phyloP scores from a whole-genome alignment of 1,140 invertebrate species.

The Heliconius eleuchia region DNA sequence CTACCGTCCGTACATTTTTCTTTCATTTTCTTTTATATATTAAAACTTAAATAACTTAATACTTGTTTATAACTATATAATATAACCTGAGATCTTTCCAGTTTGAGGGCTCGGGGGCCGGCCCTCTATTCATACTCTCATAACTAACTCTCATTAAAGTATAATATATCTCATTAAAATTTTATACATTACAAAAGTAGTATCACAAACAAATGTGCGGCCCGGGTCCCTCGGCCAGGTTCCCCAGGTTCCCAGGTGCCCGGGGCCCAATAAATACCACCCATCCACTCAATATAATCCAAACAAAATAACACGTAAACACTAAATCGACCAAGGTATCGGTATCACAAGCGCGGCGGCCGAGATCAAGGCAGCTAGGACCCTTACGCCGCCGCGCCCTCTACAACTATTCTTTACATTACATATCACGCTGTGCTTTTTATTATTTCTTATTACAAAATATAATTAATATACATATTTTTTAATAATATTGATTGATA shows the following conservation, averaged over 20 bases:
- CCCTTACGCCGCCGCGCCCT: slow-evolving; percentile 67
- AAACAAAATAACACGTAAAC: slow-evolving; percentile 78
- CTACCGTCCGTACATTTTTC: slow-evolving; percentile 47
- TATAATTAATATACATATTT: slow-evolving; percentile 79
- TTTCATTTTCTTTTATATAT: slow-evolving; percentile 54
- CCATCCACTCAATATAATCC: slow-evolving; percentile 62
- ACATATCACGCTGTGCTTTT: slow-evolving; percentile 78
- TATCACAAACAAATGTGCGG: slow-evolving; percentile 81
- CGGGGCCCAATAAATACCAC: slow-evolving; percentile 74
- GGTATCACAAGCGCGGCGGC: slow-evolving; percentile 71
- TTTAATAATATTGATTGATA: slow-evolving; percentile 73
- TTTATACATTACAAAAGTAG: slow-evolving; percentile 81
- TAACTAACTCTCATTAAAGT: slow-evolving; percentile 56
- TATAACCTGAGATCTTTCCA: slow-evolving; percentile 80
- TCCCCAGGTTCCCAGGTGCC: background rate
- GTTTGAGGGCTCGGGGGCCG: slow-evolving; percentile 52
- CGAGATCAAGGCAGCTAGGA: slow-evolving; percentile 70
- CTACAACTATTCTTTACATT: slow-evolving; percentile 56
- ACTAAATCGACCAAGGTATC: slow-evolving; percentile 69
- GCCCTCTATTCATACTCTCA: slow-evolving; percentile 3
- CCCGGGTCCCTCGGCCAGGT: background rate
- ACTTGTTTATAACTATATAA: slow-evolving; percentile 79
- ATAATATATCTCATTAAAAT: slow-evolving; percentile 74
- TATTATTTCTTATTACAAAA: slow-evolving; percentile 74
- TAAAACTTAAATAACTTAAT: slow-evolving; percentile 81